Evolutionary conservation across 2,113 vertebrate species (phyloP), one percentile per base, ranked within the genome.

Genomic region (Lophochroa leadbeateri): DNA sequence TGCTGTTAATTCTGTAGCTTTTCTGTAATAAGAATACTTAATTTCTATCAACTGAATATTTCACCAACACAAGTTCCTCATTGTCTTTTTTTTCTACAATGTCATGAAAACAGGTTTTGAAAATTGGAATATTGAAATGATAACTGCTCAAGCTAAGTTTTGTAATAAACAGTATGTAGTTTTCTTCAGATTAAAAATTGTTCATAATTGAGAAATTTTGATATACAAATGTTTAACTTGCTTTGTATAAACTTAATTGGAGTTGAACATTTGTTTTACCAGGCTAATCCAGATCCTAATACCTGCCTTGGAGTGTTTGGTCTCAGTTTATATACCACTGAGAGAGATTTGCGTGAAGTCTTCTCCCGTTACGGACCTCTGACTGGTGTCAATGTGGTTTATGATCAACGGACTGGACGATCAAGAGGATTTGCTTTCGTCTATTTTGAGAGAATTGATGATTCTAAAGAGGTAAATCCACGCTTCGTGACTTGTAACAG

Each of bases 251-350:
- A 71, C 74, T 88, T 93, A 94, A 85, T 50, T 70, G 31, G 64
- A 96, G 55, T 58, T 83, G 29, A 92, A 91, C 0, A 0, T 96
- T 94, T 90, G 74, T 93, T 91, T 92, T 87, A n/a, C 80, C 97
- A 99, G 99, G 99, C 98, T 13, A 99, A 99, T 96, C 99, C 99
- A 88, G 99, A 99, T 96, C 99, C 99, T 23, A 99, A 99, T 95
- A 99, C 97, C 10, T 99, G 99, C 96, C 98, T 99, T 58, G 99
- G 99, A 77, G 99, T 99, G 76, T 99, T 99, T 97, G 99, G 99
- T 81, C 97, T 99, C 97, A 99, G 99, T 97, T 98, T 99, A 90
- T 99, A 99, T 95, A 99, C 99, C 64, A 99, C 99, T 35, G 99
- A 99, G 97, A 98, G 98, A 70, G 99, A 99, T 96, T 95, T 99